Evolutionary conservation across 2,888 invertebrate species (phyloP), one percentile per base, ranked within the genome.

Genomic region (Chouioia cunea): DNA sequence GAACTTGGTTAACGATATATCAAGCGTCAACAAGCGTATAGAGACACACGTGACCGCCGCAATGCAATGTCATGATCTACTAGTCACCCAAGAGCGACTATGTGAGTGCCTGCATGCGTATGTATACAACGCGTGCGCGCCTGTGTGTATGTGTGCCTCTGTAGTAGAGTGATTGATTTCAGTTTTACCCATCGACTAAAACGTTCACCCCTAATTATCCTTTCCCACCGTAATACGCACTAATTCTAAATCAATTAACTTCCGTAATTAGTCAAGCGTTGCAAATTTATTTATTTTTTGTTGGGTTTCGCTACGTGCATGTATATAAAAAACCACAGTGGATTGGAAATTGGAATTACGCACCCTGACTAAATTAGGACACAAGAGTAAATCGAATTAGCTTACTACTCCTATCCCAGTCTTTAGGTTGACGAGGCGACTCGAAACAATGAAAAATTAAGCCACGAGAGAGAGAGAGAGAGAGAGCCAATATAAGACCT

Each of bases 1-100:
- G 65, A 65, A 65, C 65, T 58, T 52, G 15, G 58, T 2, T n/a
- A 18, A 52, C 52, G 57, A 65, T 65, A 58, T 6, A 58, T 65
- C 58, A 65, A 57, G 58, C 8, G 22, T 57, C 54, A 65, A 65
- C 57, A 57, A 57, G 43, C 20, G 23, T 43, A 43, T 20, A 50
- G 50, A 57, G 20, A 27, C 27, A 54, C 65, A 58, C 52, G 58
- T 50, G 50, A 27, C 43, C 8, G 16, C 27, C 16, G 44, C 58
- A 50, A 65, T 44, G 58, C 18, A 18, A 52, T 57, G 58, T 58
- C 57, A 65, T 58, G 43, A 58, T 44, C 58, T 44, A 43, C 23
- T 58, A 50, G 50, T 43, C 53, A 47, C 58, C 18, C 23, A 52
- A 43, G 48, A 43, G 58, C 15, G 2, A 8, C 36, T 10, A 6